Evolutionary conservation across 2,888 invertebrate species (phyloP).

Genomic region (Incurvaria masculella): DNA sequence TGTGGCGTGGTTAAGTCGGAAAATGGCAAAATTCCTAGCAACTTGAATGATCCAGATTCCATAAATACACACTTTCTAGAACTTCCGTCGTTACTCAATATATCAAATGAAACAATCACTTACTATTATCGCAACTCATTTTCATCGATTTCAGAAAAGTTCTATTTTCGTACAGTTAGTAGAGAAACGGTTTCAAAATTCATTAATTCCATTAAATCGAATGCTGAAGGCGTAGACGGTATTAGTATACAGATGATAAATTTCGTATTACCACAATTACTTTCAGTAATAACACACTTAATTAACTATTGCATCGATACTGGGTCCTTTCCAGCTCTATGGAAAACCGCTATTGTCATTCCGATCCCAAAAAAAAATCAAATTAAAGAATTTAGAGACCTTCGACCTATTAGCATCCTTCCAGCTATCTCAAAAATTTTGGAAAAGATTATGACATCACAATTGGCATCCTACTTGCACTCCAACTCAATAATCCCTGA

Average conservation of each 20-base stretch:
- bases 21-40: background rate
- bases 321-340: conserved; percentile 8
- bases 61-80: conserved; percentile 4
- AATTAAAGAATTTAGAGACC: conserved; percentile 10
- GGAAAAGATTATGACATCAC: background rate
- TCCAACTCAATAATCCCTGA: background rate
- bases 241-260: conserved; percentile 11
- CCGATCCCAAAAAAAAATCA: conserved; percentile 11
- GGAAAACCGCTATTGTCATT: conserved; percentile 12
- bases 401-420: conserved; percentile 4
- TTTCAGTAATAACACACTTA: too few species aligned
- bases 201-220: conserved; percentile 9
- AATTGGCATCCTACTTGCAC: background rate
- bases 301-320: too few species aligned
- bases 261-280: too few species aligned
- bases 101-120: too few species aligned
- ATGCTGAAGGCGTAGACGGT: conserved; percentile 10
- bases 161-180: background rate
- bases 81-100: background rate
- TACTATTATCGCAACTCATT: too few species aligned
- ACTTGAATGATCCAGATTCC: conserved; percentile 2
- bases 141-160: too few species aligned
- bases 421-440: background rate
- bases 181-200: conserved; percentile 8
- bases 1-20: background rate